Evolutionary conservation across 2,113 vertebrate species (phyloP).

Genomic region (Sebastes fasciatus): DNA sequence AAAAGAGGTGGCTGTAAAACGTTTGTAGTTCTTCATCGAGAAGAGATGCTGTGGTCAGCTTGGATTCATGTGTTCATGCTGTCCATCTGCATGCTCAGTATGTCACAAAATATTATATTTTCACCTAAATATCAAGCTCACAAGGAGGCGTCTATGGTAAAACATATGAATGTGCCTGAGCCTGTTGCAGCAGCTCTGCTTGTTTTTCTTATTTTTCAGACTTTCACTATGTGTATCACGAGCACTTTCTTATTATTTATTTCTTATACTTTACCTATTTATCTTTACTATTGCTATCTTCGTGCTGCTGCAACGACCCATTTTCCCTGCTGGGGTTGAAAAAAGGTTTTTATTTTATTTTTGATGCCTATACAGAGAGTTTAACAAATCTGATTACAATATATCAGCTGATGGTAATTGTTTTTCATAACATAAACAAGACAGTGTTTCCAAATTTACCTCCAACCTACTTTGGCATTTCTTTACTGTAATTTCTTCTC

Average conservation of each 20-base stretch:
- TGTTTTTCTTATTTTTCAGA: neutral
- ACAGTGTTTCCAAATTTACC: neutral
- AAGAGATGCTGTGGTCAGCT: neutral
- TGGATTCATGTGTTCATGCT: neutral
- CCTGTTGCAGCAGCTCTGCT: neutral
- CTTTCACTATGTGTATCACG: neutral
- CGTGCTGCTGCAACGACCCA: no score
- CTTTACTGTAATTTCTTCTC: neutral
- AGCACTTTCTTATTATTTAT: neutral
- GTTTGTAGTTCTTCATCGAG: neutral
- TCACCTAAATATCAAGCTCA: neutral
- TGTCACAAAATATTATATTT: neutral
- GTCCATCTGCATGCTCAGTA: neutral
- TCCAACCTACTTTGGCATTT: neutral
- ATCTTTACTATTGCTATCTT: neutral
- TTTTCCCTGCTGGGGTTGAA: no score
- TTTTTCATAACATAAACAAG: neutral
- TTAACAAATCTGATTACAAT: neutral
- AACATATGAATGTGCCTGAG: neutral
- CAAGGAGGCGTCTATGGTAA: neutral
- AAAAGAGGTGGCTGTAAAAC: neutral
- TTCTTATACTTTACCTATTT: neutral
- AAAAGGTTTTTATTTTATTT: neutral
- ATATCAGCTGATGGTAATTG: no score
- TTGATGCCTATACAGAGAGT: neutral